These are phyloP conservation scores for Notechis scutatus DNA, from an alignment of 2,113 vertebrate genomes.

Conservation along the genomic window DNA sequence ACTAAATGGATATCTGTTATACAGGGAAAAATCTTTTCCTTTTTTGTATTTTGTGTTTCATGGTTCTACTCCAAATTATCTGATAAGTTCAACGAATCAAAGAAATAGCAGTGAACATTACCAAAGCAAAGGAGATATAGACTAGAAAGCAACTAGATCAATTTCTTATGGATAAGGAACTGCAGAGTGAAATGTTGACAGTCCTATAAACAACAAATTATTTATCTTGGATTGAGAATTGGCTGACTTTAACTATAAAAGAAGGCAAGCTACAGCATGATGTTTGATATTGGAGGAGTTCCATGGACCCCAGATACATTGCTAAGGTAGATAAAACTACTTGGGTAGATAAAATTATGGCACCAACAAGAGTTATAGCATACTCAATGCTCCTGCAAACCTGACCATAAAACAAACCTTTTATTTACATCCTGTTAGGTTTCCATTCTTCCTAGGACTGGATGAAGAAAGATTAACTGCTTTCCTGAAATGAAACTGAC, in stretches of 20 bases:
- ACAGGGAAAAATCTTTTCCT: neutral
- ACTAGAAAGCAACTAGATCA: neutral
- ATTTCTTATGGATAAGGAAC: neutral
- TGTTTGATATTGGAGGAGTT: neutral
- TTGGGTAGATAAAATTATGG: neutral
- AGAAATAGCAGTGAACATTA: neutral
- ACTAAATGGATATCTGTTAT: neutral
- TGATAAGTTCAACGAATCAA: neutral
- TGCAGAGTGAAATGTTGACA: neutral
- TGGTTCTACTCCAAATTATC: neutral
- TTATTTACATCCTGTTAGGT: neutral
- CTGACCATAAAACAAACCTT: neutral
- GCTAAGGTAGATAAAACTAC: neutral
- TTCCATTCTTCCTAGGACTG: neutral
- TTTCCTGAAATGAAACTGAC: neutral
- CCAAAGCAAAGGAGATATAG: neutral
- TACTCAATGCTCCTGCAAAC: neutral
- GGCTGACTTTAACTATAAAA: neutral
- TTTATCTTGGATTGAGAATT: neutral
- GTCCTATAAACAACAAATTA: neutral
- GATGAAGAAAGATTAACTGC: neutral
- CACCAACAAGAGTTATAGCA: neutral
- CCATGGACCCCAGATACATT: neutral
- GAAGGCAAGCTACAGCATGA: neutral
- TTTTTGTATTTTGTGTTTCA: neutral